These are phyloP conservation scores for Spatula clypeata DNA, from an alignment of 2,797 vertebrate species.

Conservation along the genomic window DNA sequence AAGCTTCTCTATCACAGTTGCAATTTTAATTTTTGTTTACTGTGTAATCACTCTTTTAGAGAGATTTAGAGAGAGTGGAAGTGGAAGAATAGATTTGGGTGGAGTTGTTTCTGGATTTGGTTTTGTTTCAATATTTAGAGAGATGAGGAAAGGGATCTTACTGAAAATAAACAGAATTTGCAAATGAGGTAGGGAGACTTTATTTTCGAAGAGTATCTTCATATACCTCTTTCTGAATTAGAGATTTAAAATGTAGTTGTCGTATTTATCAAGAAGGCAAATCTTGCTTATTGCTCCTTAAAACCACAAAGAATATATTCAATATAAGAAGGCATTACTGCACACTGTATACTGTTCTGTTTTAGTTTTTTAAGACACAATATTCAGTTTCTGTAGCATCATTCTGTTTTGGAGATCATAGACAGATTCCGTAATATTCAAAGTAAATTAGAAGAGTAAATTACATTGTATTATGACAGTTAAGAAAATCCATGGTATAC, in stretches of 20 bases:
- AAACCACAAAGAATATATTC: not conserved
- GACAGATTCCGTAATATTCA: not conserved
- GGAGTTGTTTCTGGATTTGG: not conserved
- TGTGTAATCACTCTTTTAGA: fast-evolving
- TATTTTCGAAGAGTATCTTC: not conserved
- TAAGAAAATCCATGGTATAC: not conserved
- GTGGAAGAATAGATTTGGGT: not conserved
- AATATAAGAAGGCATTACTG: not conserved
- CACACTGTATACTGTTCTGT: fast-evolving
- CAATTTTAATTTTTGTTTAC: not conserved
- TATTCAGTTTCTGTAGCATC: not conserved
- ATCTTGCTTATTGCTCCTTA: not conserved
- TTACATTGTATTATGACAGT: not conserved
- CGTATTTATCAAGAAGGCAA: not conserved
- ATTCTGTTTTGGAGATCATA: not conserved
- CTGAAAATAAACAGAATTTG: not conserved
- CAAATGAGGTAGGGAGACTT: not conserved
- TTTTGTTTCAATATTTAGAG: not conserved
- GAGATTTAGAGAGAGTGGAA: not conserved
- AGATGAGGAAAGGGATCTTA: not conserved
- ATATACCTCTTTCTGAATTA: not conserved
- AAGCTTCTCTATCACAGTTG: not conserved
- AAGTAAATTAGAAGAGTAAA: not conserved
- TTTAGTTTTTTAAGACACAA: not conserved
- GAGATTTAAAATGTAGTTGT: not conserved